Conservation (phyloP, 2,888 invertebrate genomes). For the Eupsilia transversa region DNA sequence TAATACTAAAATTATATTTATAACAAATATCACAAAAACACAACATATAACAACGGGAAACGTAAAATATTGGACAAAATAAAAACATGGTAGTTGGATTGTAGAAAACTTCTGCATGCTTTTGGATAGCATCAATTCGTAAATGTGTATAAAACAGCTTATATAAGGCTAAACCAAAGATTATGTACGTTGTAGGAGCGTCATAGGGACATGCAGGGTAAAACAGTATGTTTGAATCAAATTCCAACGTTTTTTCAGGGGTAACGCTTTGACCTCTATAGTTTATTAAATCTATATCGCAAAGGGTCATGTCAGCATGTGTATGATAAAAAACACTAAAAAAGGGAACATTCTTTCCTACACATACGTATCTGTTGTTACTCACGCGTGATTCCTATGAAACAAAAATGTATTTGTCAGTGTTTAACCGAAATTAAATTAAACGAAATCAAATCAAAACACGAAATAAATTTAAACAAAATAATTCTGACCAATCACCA, state of each 20-base stretch:
- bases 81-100: conserved; percentile 64
- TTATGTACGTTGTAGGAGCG: conserved; percentile 61
- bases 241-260: conserved; percentile 57
- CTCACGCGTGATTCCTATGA: conserved; percentile 91
- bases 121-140: conserved; percentile 65
- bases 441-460: conserved; percentile 65
- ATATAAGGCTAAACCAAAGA: conserved; percentile 54
- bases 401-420: conserved; percentile 86
- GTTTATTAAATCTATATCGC: conserved; percentile 67
- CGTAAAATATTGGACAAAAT: conserved; percentile 66
- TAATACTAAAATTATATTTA: conserved; percentile 70
- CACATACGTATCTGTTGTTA: conserved; percentile 83
- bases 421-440: conserved; percentile 76
- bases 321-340: conserved; percentile 78
- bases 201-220: conserved; percentile 79
- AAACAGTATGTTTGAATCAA: conserved; percentile 68
- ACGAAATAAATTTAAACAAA: conserved; percentile 63
- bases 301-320: conserved; percentile 69
- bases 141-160: conserved; percentile 58
- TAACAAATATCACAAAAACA: conserved; percentile 77
- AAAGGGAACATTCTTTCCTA: conserved; percentile 82
- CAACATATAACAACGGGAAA: conserved; percentile 75
- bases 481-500: conserved; percentile 32
- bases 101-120: conserved; percentile 73
- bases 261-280: conserved; percentile 67